Conservation (phyloP, 2,797 vertebrate genomes). For the Hafferia zeledoni region DNA sequence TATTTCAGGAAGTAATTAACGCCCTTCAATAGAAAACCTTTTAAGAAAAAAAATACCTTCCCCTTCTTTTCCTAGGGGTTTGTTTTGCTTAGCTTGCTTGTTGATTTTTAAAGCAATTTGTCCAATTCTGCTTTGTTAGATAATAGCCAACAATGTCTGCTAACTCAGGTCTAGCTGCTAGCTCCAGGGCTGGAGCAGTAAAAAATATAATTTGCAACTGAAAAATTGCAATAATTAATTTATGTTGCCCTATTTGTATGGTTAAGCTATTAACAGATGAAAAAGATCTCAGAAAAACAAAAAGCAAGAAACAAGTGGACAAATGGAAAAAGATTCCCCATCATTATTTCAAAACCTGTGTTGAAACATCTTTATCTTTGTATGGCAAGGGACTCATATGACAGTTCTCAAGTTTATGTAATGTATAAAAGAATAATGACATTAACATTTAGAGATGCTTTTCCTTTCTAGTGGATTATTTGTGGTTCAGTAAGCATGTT, state of each 20-base stretch:
- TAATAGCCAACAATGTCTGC: neutral
- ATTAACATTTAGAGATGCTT: neutral
- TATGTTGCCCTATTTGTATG: neutral
- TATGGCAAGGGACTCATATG: neutral
- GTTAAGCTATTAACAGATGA: neutral
- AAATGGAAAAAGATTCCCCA: neutral
- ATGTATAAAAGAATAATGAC: neutral
- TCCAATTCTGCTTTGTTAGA: neutral
- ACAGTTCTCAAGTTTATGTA: neutral
- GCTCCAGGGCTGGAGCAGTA: neutral
- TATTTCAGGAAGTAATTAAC: neutral
- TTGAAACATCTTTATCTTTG: neutral
- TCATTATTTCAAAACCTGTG: neutral
- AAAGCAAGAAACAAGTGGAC: neutral
- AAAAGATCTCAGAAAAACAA: neutral
- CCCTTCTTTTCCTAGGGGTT: neutral
- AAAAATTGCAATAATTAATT: neutral
- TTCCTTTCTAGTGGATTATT: neutral
- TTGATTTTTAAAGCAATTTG: neutral
- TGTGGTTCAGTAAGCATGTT: neutral
- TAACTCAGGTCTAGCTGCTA: neutral
- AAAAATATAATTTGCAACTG: neutral
- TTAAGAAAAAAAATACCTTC: neutral
- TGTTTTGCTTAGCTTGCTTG: neutral
- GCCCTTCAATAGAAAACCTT: neutral